Evolutionary conservation across 1,140 invertebrate genomes (phyloP).

Genomic region (Phthorimaea operculella): DNA sequence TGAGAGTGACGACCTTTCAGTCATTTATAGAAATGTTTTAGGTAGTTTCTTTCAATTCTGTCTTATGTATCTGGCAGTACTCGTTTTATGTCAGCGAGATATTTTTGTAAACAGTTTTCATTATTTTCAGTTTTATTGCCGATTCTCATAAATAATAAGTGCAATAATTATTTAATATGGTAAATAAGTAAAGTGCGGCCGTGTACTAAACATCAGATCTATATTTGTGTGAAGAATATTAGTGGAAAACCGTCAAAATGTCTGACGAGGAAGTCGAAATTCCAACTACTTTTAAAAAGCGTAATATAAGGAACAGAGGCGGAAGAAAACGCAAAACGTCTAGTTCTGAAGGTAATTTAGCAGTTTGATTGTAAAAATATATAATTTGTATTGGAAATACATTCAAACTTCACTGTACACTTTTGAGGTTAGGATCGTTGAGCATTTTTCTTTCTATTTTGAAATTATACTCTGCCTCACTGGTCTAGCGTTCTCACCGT

Average conservation of each 20-base stretch:
- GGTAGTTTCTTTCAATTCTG: too few relatives aligned
- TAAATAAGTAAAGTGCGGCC: too few relatives aligned
- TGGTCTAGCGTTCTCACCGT: too few relatives aligned
- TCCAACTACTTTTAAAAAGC: conserved; percentile 48
- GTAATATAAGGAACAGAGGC: conserved; percentile 43
- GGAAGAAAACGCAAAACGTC: conserved; percentile 52
- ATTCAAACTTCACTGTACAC: background rate
- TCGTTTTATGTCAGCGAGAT: too few relatives aligned
- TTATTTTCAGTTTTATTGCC: too few relatives aligned
- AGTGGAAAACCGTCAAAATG: conserved; percentile 27
- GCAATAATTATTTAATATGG: too few relatives aligned
- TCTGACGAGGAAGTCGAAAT: conserved; percentile 51
- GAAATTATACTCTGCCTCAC: background rate
- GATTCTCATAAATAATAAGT: too few relatives aligned
- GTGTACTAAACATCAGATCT: background rate
- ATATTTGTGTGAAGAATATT: background rate
- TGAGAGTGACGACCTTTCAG: too few relatives aligned
- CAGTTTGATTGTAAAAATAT: background rate
- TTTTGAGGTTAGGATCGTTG: conserved; percentile 16
- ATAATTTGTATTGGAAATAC: background rate
- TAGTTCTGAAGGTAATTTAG: conserved; percentile 50
- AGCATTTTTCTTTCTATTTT: background rate
- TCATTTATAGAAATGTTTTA: too few relatives aligned
- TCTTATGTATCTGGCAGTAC: too few relatives aligned
- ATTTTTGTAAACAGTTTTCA: too few relatives aligned